Evolutionary conservation across 2,888 invertebrate species (phyloP), one percentile per base, ranked within the genome.

Genomic region (Copidosoma aretas): DNA sequence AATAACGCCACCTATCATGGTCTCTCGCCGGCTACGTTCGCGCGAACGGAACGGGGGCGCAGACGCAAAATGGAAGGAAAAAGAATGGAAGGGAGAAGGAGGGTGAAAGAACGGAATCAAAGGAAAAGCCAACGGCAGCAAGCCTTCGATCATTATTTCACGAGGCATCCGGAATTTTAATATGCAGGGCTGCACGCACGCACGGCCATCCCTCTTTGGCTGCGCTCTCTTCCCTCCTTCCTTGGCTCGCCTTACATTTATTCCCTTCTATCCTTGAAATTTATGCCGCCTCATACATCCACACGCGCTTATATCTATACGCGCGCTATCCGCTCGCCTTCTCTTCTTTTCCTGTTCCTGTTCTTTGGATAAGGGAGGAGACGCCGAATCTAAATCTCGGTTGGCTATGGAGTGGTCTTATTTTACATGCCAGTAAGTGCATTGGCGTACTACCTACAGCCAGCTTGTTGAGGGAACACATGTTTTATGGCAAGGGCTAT

Each of bases 101-200:
- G 56, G 60, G 53, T 19, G 71, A 69, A 70, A 73, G 70, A 70
- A 72, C 74, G 73, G 73, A 70, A 65, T 64, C 73, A 74, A 75
- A 73, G 75, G 17, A 46, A 46, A 46, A 14, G 43, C 15, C 43
- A 46, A 12, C 10, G 22, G 52, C 73, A 65, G 52, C 19, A 53
- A 49, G 64, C 72, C 64, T 59, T 74, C 71, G 75, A 79, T 79
- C 79, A 77, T 76, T 79, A 78, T 78, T 79, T 75, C 76, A 77
- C 73, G 73, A 67, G 72, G 73, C 75, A 74, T 70, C 74, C 75
- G 79, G 79, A 80, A 80, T 80, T 80, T 80, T 80, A 80, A 80
- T 80, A 77, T 77, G 77, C 75, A 46, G 43, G 43, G 43, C 12
- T 17, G 57, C 19, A 49, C 41, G 57, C 51, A 10, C 19, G 22